phyloP scores from a whole-genome alignment of 2,797 vertebrate genomes.

The Megalops cyprinoides region DNA sequence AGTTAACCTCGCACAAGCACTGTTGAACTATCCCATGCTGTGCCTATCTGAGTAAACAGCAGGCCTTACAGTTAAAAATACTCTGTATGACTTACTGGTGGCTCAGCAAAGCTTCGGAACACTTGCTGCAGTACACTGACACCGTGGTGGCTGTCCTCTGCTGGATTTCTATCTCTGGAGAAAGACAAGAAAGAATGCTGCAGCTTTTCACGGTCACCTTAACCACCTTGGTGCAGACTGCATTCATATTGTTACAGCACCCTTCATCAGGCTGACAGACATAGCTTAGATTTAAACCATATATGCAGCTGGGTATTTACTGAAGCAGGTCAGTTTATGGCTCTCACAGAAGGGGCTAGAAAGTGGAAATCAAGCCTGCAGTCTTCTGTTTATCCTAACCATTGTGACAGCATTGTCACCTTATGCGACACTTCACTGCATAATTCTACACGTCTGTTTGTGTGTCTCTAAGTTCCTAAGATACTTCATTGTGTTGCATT shows the following conservation, averaged over 20 bases:
- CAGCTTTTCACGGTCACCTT: neutral
- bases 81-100: neutral
- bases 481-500: neutral
- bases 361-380: neutral
- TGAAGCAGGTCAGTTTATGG: neutral
- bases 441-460: constrained; percentile 3
- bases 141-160: neutral
- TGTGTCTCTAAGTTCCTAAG: neutral
- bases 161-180: too few species aligned
- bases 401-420: neutral
- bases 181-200: neutral
- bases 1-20: neutral
- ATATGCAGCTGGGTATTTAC: neutral
- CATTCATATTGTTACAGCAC: too few species aligned
- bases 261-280: too few species aligned
- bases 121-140: neutral
- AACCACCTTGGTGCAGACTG: neutral
- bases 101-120: neutral
- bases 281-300: neutral
- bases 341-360: neutral
- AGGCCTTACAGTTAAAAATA: constrained; percentile 31
- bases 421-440: neutral
- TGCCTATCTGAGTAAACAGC: constrained; percentile 29
- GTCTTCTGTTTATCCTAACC: neutral
- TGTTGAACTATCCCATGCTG: neutral